Evolutionary conservation across 2,888 invertebrate species (phyloP).

Genomic region (Sesia apiformis): DNA sequence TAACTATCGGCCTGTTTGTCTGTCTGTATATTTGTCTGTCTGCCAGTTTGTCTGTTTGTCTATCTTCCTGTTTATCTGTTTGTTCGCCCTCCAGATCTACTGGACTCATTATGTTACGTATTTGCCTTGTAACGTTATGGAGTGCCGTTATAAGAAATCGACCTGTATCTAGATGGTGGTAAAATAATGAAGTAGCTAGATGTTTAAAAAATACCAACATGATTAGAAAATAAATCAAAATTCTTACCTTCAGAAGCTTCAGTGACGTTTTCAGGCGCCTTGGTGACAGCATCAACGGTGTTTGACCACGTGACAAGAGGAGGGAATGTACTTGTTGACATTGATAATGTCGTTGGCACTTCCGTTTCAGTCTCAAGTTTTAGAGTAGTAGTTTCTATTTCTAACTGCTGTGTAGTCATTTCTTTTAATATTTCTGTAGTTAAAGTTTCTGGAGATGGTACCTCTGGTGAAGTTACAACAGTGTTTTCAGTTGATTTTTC

Average conservation of each 20-base stretch:
- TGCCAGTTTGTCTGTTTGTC: too few species aligned
- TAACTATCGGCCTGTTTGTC: too few species aligned
- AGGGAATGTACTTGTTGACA: slow-evolving; percentile 34
- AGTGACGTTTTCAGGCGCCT: slow-evolving; percentile 32
- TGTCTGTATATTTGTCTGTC: too few species aligned
- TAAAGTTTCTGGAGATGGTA: slow-evolving; percentile 7
- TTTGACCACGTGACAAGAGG: slow-evolving; percentile 73
- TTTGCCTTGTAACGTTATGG: too few species aligned
- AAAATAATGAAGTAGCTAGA: too few species aligned
- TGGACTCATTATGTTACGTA: too few species aligned
- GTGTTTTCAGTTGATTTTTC: slow-evolving; percentile 10
- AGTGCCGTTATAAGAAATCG: too few species aligned
- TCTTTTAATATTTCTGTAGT: slow-evolving; percentile 11
- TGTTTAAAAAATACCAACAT: too few species aligned
- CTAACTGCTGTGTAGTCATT: slow-evolving; percentile 12
- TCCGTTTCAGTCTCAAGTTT: slow-evolving; percentile 32
- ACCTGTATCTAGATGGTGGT: too few species aligned
- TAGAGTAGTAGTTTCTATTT: slow-evolving; percentile 21
- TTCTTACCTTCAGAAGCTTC: slow-evolving; percentile 40
- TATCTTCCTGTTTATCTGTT: too few species aligned
- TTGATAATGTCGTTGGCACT: background rate
- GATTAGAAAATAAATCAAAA: too few species aligned
- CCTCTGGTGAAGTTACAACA: slow-evolving; percentile 5
- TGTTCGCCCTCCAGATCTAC: too few species aligned
- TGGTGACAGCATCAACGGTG: slow-evolving; percentile 39